These are phyloP conservation scores for Mesocentrotus franciscanus DNA, from an alignment of 53 echinoderm and acorn worm species.

Conservation along the genomic window DNA sequence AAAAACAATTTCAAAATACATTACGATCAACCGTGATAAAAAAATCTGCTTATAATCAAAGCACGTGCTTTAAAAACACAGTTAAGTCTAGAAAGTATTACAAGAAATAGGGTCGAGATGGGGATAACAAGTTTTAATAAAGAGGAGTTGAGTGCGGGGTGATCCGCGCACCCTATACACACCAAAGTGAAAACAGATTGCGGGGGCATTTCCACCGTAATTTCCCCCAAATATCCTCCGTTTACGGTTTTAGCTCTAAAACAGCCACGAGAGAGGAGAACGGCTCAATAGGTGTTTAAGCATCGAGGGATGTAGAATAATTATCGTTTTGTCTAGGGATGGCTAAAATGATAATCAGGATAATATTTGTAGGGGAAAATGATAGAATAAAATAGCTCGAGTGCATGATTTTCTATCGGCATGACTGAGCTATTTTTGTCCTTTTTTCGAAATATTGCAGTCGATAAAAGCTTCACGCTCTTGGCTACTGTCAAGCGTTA, in stretches of 20 bases:
- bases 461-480: background rate
- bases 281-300: background rate
- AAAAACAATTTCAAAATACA: too few species aligned
- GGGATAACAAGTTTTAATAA: background rate
- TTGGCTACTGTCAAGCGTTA: background rate
- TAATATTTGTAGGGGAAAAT: background rate
- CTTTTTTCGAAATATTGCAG: background rate
- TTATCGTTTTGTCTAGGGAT: constrained; percentile 3
- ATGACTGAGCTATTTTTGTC: background rate
- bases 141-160: background rate
- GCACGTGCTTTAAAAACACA: too few species aligned
- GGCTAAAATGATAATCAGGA: background rate
- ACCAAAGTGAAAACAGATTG: constrained; percentile 51
- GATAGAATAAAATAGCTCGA: background rate
- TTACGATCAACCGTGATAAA: background rate
- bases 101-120: background rate
- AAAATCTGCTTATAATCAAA: too few species aligned
- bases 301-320: background rate
- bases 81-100: too few species aligned
- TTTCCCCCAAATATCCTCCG: constrained; percentile 59
- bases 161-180: background rate
- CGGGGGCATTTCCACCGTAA: constrained; percentile 41
- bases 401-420: background rate
- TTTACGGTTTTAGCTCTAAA: constrained; percentile 29
- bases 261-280: background rate